Conservation (phyloP, 2,888 invertebrate genomes). For the Entomobrya proxima region DNA sequence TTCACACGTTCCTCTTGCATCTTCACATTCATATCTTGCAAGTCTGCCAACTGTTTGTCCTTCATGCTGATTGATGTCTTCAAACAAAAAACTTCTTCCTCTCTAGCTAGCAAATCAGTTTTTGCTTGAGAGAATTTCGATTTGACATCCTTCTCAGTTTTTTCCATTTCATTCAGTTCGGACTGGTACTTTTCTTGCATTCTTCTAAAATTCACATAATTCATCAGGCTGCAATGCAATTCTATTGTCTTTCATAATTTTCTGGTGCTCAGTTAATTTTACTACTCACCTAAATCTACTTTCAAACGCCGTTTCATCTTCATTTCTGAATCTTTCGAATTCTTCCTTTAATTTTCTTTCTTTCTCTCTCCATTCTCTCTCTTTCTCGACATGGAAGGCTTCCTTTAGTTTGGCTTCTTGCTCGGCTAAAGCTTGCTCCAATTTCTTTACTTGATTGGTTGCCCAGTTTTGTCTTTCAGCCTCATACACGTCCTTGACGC, state of each 20-base stretch:
- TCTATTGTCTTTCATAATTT: background rate
- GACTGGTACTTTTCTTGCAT: conserved; percentile 86
- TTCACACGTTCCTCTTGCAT: conserved; percentile 81
- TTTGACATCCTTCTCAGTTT: conserved; percentile 83
- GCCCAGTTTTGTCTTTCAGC: conserved; percentile 83
- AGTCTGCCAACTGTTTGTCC: conserved; percentile 80
- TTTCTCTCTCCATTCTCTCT: conserved; percentile 86
- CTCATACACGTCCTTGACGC: conserved; percentile 82
- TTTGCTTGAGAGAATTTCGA: conserved; percentile 84
- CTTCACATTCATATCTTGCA: conserved; percentile 82
- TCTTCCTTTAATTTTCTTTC: conserved; percentile 85
- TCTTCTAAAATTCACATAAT: too few species aligned
- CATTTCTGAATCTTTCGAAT: conserved; percentile 78
- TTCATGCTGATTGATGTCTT: conserved; percentile 83
- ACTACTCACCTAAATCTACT: conserved; percentile 78
- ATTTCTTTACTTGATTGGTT: conserved; percentile 82
- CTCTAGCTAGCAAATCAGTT: conserved; percentile 82
- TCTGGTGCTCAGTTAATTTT: background rate
- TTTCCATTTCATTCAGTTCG: conserved; percentile 84
- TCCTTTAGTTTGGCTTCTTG: conserved; percentile 84
- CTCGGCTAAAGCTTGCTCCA: conserved; percentile 81
- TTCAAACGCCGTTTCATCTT: conserved; percentile 82
- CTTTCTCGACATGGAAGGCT: conserved; percentile 85
- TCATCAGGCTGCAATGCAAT: background rate
- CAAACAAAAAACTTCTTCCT: conserved; percentile 81